These are phyloP conservation scores for Himalopsyche phryganea DNA, from an alignment of 1,140 invertebrate genomes.

Conservation along the genomic window DNA sequence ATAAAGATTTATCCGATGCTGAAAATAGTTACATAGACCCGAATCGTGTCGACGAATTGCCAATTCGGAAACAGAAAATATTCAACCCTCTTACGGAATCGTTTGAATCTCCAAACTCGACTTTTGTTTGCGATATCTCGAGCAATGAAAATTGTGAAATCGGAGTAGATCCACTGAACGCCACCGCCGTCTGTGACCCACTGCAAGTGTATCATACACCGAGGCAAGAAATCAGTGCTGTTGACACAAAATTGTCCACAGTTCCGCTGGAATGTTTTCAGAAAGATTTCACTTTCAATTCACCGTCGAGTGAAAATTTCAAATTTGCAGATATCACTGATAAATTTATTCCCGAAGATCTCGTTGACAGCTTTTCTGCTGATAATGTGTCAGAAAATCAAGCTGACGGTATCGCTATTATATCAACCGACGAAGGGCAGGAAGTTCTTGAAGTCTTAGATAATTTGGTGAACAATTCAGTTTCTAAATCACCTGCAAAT, in stretches of 20 bases:
- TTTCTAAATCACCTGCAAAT: too few species aligned
- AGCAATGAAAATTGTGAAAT: conserved; percentile 19
- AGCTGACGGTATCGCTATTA: background rate
- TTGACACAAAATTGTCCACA: too few species aligned
- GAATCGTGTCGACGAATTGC: background rate
- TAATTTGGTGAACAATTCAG: too few species aligned
- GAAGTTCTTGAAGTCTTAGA: background rate
- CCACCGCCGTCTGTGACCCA: background rate
- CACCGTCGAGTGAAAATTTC: background rate
- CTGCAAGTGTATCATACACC: background rate
- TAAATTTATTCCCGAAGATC: background rate
- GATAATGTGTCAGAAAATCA: background rate
- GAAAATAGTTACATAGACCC: too few species aligned
- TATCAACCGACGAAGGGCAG: background rate
- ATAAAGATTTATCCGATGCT: too few species aligned
- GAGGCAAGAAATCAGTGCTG: background rate
- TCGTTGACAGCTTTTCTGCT: background rate
- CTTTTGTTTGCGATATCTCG: conserved; percentile 4
- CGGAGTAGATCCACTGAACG: conserved; percentile 24
- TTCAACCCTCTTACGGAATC: conserved; percentile 29
- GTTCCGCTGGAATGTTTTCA: too few species aligned
- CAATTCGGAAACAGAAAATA: conserved; percentile 19
- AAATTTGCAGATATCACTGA: background rate
- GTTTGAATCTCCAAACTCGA: conserved; percentile 29
- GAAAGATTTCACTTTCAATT: too few species aligned